Evolutionary conservation across 2,888 invertebrate species (phyloP), one percentile per base, ranked within the genome.

Genomic region (Fragum whitleyi): DNA sequence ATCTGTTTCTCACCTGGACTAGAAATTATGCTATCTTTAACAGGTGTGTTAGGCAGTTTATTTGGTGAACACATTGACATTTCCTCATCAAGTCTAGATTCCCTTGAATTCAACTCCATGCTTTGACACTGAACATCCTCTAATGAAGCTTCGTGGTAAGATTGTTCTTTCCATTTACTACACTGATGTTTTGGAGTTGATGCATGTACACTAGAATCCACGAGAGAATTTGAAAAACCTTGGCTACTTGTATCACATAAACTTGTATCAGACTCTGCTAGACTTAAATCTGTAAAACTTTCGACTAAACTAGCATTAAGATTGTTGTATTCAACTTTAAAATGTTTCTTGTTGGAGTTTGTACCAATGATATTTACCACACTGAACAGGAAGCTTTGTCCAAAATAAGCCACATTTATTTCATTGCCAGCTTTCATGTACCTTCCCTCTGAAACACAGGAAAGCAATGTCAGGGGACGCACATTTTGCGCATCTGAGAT

Each of bases 331-430:
- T 36, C 7, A 23, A 61, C 23, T 36, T 39, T 68, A 72, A 55
- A 14, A 21, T 36, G 14, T 55, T 53, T 65, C 65, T 42, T 65
- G 14, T 65, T 65, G 5, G 42, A 65, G 11, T 26, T 39, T 6
- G 14, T 65, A 11, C 16, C 11, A 7, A 21, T 36, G 21, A 70
- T 55, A 0, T 68, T 68, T 19, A 51, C 77, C 0, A 92, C 86
- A 39, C 14, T 29, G 62, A 91, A 90, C 3, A 62, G 36, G 76
- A 86, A 91, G 7, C 23, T 73, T 61, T 90, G 90, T 55, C 92
- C 92, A 88, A 87, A 92, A 75, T 90, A 90, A 47, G 61, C 57
- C 1, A 89, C 26, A 55, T 61, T 71, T 5, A 76, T n/a, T 51
- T 21, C 36, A 26, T 85, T 83, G 42, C 86, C 88, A 57, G 70